Base-by-base conservation (phyloP, 1,140 invertebrate species). In the Orius insidiosus region DNA sequence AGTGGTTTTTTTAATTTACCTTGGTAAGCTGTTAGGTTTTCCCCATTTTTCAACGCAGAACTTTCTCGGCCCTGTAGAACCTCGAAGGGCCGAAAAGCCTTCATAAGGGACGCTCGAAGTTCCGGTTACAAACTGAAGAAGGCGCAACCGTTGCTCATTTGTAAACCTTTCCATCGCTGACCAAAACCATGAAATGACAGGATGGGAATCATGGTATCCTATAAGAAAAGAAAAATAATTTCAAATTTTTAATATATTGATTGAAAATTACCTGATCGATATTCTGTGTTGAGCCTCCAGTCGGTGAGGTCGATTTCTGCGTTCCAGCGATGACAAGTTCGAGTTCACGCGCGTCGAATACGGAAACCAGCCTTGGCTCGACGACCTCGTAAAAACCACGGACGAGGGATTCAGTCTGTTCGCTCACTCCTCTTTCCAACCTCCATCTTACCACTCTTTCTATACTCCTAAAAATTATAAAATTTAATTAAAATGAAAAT, bases 31-130 rank as follows among this genome's bases (percentile, higher is more conserved):
- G 55, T 89, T 86, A 15, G 86, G 79, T 58, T 87, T 85, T 42
- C 93, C 93, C 92, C 92, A 97, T 61, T 94, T 94, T 65, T 98
- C 94, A 55, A 98, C 93, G 62, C 92, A 96, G 66, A 97, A 98
- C 55, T 92, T 89, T 9, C 92, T 70, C 8, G 89, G 89, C 2
- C 94, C 93, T 47, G 90, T 95, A 0, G 87, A 93, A 8, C 94
- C 93, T 32, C 93, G 69, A 18, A 98, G 65, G 8, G 90, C 89
- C 0, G 89, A 74, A 66, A 98, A 98, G 5, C 93, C 94, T 63
- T 98, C 93, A 60, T 90, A 96, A 0, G 94, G 94, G 54, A 98
- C 90, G 55, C 44, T 45, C 0, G 90, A 94, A 0, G 92, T 96
- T 10, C 93, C 93, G 4, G 94, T 98, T 15, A 97, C 92, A 67